phyloP scores from a whole-genome alignment of 2,797 vertebrate species.

The Phyllotis vaccarum region DNA sequence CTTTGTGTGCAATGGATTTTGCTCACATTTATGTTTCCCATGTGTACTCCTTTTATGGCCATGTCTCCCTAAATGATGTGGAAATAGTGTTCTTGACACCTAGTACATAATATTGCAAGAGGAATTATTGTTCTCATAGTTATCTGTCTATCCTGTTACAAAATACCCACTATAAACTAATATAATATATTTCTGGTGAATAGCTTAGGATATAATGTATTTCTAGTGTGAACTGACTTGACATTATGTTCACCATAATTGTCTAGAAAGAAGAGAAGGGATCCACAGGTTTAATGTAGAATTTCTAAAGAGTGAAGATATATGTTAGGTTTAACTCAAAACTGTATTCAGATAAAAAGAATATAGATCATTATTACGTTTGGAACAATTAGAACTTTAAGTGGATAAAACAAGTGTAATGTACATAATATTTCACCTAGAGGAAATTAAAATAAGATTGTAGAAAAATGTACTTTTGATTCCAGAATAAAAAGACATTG shows the following conservation, averaged over 20 bases:
- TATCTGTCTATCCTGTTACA: conserved; percentile 42
- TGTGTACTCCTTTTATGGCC: background rate
- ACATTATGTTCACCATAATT: background rate
- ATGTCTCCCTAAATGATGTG: background rate
- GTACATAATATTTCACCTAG: background rate
- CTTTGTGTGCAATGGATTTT: background rate
- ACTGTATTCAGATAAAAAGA: background rate
- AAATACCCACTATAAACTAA: conserved; percentile 27
- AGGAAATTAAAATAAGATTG: conserved; percentile 25
- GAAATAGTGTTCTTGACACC: conserved; percentile 4
- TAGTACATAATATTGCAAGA: background rate
- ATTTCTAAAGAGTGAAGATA: background rate
- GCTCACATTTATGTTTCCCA: background rate
- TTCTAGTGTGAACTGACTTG: conserved; percentile 38
- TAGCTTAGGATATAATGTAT: background rate
- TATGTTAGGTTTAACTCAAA: conserved; percentile 51
- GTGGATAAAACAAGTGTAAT: background rate
- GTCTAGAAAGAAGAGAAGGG: background rate
- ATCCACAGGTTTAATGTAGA: conserved; percentile 27
- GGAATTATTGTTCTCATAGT: conserved; percentile 11
- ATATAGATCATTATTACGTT: conserved; percentile 3
- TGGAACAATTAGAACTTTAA: conserved; percentile 57
- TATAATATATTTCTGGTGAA: conserved; percentile 10
- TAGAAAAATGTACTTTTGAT: conserved; percentile 2
- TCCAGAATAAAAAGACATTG: conserved; percentile 5